Evolutionary conservation across 1,140 invertebrate species (phyloP).

Genomic region (Nephotettix cincticeps): DNA sequence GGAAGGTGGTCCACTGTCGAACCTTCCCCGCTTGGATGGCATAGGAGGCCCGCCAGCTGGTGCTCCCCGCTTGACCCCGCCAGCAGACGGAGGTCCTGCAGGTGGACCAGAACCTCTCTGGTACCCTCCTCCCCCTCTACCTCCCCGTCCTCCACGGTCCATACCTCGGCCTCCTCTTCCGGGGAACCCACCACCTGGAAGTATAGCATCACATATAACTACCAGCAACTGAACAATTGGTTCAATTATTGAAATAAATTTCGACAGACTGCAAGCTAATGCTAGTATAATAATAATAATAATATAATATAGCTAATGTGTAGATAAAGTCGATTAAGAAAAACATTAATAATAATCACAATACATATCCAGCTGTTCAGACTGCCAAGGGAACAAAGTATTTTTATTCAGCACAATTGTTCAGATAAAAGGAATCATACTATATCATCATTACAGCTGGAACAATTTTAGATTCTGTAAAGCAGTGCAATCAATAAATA

Average conservation of each 20-base stretch:
- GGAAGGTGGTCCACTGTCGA: not conserved
- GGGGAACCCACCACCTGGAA: slow-evolving; percentile 4
- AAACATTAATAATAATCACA: not conserved
- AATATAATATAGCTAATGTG: too few relatives aligned
- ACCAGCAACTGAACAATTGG: too few relatives aligned
- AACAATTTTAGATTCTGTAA: too few relatives aligned
- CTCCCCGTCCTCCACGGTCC: slow-evolving; percentile 8
- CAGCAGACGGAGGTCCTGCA: not conserved
- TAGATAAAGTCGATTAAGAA: too few relatives aligned
- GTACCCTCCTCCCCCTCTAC: not conserved
- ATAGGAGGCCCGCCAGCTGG: not conserved
- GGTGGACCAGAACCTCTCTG: slow-evolving; percentile 1
- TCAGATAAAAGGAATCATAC: not conserved
- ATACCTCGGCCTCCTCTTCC: slow-evolving; percentile 6
- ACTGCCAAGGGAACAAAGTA: not conserved
- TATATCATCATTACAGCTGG: not conserved
- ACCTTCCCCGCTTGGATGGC: slow-evolving; percentile 9
- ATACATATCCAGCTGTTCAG: not conserved
- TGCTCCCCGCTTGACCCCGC: not conserved
- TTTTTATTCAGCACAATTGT: not conserved
- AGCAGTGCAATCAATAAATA: too few relatives aligned
- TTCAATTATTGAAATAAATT: too few relatives aligned
- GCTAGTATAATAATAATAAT: too few relatives aligned
- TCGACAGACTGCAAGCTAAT: too few relatives aligned
- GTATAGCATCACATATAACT: too few relatives aligned